Percentiles rank a stretch among this genome's conserved stretches.
Conservation (phyloP, 1,140 invertebrate species). For the Drosophila santomea region DNA sequence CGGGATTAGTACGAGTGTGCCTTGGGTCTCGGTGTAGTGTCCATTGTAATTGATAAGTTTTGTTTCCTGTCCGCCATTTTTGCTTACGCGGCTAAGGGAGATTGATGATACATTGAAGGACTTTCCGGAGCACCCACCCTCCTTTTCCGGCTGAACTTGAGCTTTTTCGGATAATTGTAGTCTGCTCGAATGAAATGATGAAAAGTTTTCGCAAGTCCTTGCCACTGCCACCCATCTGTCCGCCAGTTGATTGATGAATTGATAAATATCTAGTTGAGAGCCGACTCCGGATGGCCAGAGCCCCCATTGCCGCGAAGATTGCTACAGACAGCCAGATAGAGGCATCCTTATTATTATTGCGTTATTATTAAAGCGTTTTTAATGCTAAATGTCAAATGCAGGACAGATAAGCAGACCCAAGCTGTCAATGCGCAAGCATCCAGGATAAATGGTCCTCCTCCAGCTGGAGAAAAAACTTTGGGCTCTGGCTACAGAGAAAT, state of each 20-base stretch:
- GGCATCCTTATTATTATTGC: constrained; percentile 75
- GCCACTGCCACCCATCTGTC: constrained; percentile 33
- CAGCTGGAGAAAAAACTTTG: constrained; percentile 16
- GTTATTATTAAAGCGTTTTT: constrained; percentile 84
- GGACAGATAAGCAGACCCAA: constrained; percentile 81
- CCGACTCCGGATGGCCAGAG: constrained; percentile 7
- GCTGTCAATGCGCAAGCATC: constrained; percentile 68
- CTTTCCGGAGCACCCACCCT: constrained; percentile 28
- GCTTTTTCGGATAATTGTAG: constrained; percentile 72
- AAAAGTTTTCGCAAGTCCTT: constrained; percentile 64
- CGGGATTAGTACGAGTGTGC: constrained; percentile 52
- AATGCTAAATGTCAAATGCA: constrained; percentile 84
- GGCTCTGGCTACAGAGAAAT: constrained; percentile 37
- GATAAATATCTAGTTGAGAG: constrained; percentile 72
- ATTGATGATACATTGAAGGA: constrained; percentile 80
- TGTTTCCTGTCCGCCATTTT: constrained; percentile 56
- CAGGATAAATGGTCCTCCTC: constrained; percentile 40
- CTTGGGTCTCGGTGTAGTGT: constrained; percentile 21
- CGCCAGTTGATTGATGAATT: constrained; percentile 79
- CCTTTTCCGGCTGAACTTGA: constrained; percentile 33
- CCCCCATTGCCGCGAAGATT: constrained; percentile 36
- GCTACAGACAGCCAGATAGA: constrained; percentile 49
- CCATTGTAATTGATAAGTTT: constrained; percentile 81
- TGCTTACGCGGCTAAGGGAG: constrained; percentile 70
- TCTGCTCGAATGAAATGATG: constrained; percentile 67